Base-by-base conservation (phyloP, 1,140 invertebrate species). In the Mizuhopecten yessoensis region DNA sequence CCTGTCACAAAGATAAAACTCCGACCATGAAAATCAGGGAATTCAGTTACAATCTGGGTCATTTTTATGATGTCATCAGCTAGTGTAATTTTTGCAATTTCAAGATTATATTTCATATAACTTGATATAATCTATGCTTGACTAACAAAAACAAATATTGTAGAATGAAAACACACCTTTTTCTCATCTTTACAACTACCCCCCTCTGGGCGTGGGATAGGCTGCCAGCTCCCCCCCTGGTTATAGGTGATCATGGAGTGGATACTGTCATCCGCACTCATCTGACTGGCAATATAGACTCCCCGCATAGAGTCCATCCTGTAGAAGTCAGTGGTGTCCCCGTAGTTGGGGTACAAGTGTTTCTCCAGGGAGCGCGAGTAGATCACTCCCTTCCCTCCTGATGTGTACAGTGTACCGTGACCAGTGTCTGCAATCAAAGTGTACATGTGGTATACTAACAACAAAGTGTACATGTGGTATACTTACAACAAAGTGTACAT, bases 311-410 rank as follows among this genome's bases (percentile, higher is more conserved):
- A 96, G 88, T 94, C 90, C n/a, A 96, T 94, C 86, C 95, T 96
- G 92, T 96, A 96, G 92, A 97, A 97, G 91, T 97, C 96, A 36
- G 95, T 96, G 5, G 92, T 93, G 42, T 95, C 94, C n/a, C 93
- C 92, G 90, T 92, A 95, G 94, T 96, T 96, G 2, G 96, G 96
- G 88, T 95, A 96, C 20, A 97, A 93, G 91, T 97, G 96, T 33
- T 94, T 93, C 36, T 90, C 87, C 5, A 97, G 92, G 13, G 96
- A 96, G 89, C 95, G 94, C 0, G 96, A 95, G 90, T 95, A 97
- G 5, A 97, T 87, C 33, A 96, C 92, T 2, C 96, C 96, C 45
- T 93, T 90, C 11, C 90, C 91, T 57, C 94, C 96, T 17, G 96
- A 96, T 10, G 95, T 96, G 90, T 96, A 96, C 33, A 97, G 92